Base-by-base conservation (phyloP, 2,113 vertebrate genomes). In the Aptenodytes forsteri region DNA sequence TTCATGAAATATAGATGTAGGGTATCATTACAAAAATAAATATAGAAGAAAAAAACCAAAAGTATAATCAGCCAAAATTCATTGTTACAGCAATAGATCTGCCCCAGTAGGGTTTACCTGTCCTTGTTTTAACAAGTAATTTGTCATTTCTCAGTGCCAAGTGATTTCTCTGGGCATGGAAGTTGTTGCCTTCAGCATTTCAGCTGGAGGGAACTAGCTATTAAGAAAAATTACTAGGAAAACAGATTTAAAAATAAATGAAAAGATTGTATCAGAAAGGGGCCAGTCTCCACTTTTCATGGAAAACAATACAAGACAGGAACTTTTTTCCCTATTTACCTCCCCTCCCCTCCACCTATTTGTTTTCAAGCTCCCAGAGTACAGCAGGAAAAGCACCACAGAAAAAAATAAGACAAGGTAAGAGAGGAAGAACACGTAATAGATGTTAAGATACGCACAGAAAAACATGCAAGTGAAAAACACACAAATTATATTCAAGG, bases 361-460 rank as follows among this genome's bases (percentile, higher is more conserved):
- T 92, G 59, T 62, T 95, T 80, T 62, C 75, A 69, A 73, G 34
- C 11, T 93, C 72, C 17, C 26, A 75, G 27, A 66, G 29, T 56
- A 83, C 62, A 36, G 16, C 29, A 80, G 32, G 46, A 83, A 93
- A 95, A 93, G 36, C 36, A 88, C 4, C 38, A 75, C 42, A 50
- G 16, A 59, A 87, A 56, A 70, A 94, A 88, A 26, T 8, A 85
- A 42, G 6, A 93, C 30, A 30, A 83, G 18, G 38, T 55, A 67
- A 81, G 80, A 90, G 36, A 83, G 32, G 29, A 83, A 83, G 42
- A 87, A 67, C 16, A 71, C 0, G 0, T 50, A 88, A 65, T 11
- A 90, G 79, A 93, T 92, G 50, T 62, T 93, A 87, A 93, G 65
- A 85, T 87, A 92, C 44, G 67, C 77, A 89, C 34, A 86, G 72